A percentile compares a stretch with the other conserved stretches of the same genome.
These are phyloP conservation scores for Strigamia maritima DNA, from an alignment of 2,888 invertebrate genomes.

Conservation along the genomic window DNA sequence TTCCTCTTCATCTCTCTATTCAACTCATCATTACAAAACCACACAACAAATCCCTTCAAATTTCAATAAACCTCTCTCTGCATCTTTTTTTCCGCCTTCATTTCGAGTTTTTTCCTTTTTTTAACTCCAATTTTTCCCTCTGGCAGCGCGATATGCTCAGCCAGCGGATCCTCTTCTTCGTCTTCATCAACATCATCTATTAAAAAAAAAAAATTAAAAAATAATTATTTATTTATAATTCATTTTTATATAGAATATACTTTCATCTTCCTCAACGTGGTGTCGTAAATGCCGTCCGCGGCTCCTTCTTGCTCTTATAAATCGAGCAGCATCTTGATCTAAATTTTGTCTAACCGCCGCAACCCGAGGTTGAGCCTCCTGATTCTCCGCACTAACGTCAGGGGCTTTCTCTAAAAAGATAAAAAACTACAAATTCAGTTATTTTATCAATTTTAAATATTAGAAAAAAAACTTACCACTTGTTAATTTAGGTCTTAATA, in stretches of 20 bases:
- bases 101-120: constrained; percentile 88
- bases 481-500: not conserved
- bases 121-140: constrained; percentile 86
- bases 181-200: constrained; percentile 38
- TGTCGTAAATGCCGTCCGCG: not conserved
- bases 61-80: constrained; percentile 63
- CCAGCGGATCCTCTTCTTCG: constrained; percentile 41
- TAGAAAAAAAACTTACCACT: not conserved
- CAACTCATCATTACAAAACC: not conserved
- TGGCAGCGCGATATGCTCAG: constrained; percentile 51
- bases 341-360: no score
- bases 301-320: not conserved
- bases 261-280: not conserved
- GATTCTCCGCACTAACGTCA: not conserved
- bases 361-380: no score
- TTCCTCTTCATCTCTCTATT: constrained; percentile 65
- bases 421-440: not conserved
- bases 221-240: not conserved
- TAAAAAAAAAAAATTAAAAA: not conserved
- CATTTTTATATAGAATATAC: not conserved
- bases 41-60: not conserved
- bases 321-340: not conserved
- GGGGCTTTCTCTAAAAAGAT: not conserved
- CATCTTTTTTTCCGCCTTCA: constrained; percentile 81
- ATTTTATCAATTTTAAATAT: not conserved